Evolutionary conservation across 2,888 invertebrate genomes (phyloP), one percentile per base, ranked within the genome.

Genomic region (Himalopsyche tibetana): DNA sequence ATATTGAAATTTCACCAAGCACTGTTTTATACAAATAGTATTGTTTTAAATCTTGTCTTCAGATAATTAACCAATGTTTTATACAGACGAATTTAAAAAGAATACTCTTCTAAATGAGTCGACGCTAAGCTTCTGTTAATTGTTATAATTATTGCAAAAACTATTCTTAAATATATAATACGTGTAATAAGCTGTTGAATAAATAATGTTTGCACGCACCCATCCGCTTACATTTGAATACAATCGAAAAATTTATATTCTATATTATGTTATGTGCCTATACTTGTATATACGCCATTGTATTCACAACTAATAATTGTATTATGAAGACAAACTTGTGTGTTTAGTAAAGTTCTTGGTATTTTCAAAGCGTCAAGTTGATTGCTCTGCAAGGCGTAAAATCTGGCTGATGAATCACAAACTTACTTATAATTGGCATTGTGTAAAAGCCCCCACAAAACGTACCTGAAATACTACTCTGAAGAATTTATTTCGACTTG

Each of bases 181-280:
- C 11, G 15, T 28, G 28, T 63, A 63, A 63, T 63, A 63, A 63
- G 63, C 19, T 63, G 19, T 63, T 63, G 63, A 19, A 63, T 63
- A 28, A 6, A 63, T 19, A 63, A 19, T 63, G n/a, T 63, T 63
- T 63, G 63, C 19, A 63, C 63, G 28, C 63, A 63, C 63, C 63
- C 63, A 63, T 63, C 63, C 63, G 63, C 6, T 63, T 8, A 19
- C 63, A 63, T 63, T 63, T 63, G 63, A 63, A 63, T 63, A 63
- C 63, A 63, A 63, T 63, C 63, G 63, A 63, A 63, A 63, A n/a
- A 19, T 5, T 19, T 19, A 63, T 11, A 19, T 19, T 19, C 19
- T 11, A 19, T 19, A 63, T 63, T 0, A 51, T 51, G 15, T 51
- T 51, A 15, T 51, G 51, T 51, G 1, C 51, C 15, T 51, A 51